phyloP scores from a whole-genome alignment of 2,888 invertebrate genomes.

The Coleophora flavipennella region DNA sequence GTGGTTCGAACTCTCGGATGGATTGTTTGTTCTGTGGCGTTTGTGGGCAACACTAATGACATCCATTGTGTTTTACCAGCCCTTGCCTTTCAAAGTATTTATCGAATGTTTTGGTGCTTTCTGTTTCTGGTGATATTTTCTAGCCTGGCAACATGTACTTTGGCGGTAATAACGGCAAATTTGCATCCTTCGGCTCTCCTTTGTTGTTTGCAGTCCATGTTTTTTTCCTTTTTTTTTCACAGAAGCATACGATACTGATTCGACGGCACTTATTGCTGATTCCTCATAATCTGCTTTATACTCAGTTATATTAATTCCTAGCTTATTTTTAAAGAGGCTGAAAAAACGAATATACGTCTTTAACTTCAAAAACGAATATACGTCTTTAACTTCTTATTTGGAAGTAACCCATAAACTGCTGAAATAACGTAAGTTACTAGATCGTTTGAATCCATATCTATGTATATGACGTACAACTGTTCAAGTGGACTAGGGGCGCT shows the following conservation, averaged over 20 bases:
- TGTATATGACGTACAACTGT: too few species aligned
- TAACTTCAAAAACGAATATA: too few species aligned
- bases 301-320: neutral
- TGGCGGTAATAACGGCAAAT: neutral
- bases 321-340: too few species aligned
- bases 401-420: too few species aligned
- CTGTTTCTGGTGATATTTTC: neutral
- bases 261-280: neutral
- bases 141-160: neutral
- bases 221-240: neutral
- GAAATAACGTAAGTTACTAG: too few species aligned
- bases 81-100: neutral
- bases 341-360: too few species aligned
- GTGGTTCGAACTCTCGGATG: neutral
- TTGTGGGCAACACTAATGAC: neutral
- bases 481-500: too few species aligned
- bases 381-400: too few species aligned
- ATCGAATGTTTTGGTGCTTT: neutral
- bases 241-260: conserved; percentile 4
- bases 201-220: neutral
- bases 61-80: neutral
- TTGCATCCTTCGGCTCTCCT: neutral
- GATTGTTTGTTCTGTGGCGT: neutral
- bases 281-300: neutral
- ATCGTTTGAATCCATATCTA: too few species aligned